phyloP scores from a whole-genome alignment of 2,113 vertebrate species.

The Sitta europaea region DNA sequence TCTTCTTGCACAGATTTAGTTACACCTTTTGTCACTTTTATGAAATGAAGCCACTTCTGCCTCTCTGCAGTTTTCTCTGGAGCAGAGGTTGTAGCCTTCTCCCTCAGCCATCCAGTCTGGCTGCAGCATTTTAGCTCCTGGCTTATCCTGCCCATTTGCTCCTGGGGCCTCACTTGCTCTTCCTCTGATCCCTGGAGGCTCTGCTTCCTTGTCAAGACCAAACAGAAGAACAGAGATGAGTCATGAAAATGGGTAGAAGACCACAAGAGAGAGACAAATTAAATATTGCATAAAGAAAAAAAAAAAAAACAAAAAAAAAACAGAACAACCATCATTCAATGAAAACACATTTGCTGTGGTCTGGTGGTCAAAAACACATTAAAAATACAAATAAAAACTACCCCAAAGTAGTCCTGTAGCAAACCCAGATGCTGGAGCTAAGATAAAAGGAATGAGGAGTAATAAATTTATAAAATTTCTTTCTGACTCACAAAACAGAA shows the following conservation, averaged over 20 bases:
- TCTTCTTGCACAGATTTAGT: neutral
- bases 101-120: neutral
- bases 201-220: neutral
- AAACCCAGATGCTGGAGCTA: neutral
- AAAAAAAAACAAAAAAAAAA: neutral
- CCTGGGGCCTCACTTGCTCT: neutral
- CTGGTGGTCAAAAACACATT: neutral
- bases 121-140: neutral
- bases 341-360: neutral
- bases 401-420: neutral
- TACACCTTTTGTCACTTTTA: neutral
- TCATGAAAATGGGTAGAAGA: neutral
- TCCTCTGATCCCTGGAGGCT: neutral
- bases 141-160: neutral
- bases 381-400: neutral
- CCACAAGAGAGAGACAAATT: neutral
- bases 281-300: neutral
- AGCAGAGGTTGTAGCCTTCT: neutral
- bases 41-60: neutral
- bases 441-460: neutral
- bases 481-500: neutral
- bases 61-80: neutral
- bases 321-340: neutral
- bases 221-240: neutral
- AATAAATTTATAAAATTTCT: neutral